These are phyloP conservation scores for Phortica magna DNA, from an alignment of 2,888 invertebrate genomes.

Conservation along the genomic window DNA sequence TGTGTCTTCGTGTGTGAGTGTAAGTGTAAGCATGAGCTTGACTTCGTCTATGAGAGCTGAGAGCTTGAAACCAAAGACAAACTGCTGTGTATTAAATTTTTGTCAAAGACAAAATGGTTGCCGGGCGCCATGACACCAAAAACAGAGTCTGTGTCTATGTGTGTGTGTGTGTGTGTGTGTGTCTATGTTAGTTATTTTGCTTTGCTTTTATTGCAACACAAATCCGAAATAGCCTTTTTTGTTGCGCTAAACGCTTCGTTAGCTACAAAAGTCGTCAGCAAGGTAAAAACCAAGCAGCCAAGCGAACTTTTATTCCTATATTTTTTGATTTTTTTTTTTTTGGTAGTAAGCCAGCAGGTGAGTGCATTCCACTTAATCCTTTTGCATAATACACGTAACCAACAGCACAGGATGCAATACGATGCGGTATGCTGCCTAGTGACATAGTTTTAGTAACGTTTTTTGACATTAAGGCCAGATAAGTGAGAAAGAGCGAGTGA, in stretches of 20 bases:
- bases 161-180: neutral
- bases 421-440: constrained; percentile 46
- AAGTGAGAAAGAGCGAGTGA: constrained; percentile 2
- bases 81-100: constrained; percentile 70
- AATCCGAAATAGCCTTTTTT: constrained; percentile 33
- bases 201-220: neutral
- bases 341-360: constrained; percentile 40
- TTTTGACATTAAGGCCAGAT: neutral
- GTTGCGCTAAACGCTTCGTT: constrained; percentile 57
- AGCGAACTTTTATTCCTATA: neutral
- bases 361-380: constrained; percentile 27
- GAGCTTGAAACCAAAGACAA: constrained; percentile 60
- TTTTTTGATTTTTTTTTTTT: constrained; percentile 14
- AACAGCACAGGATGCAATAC: constrained; percentile 23
- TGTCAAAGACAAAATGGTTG: constrained; percentile 68
- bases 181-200: neutral
- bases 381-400: constrained; percentile 20
- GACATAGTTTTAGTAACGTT: constrained; percentile 56
- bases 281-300: constrained; percentile 24
- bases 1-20: neutral
- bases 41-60: neutral
- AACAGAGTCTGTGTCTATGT: neutral
- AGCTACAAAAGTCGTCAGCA: constrained; percentile 52
- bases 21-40: neutral
- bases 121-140: constrained; percentile 52